Evolutionary conservation across 2,113 vertebrate genomes (phyloP), one percentile per base, ranked within the genome.

Genomic region (Pycnonotus jocosus): DNA sequence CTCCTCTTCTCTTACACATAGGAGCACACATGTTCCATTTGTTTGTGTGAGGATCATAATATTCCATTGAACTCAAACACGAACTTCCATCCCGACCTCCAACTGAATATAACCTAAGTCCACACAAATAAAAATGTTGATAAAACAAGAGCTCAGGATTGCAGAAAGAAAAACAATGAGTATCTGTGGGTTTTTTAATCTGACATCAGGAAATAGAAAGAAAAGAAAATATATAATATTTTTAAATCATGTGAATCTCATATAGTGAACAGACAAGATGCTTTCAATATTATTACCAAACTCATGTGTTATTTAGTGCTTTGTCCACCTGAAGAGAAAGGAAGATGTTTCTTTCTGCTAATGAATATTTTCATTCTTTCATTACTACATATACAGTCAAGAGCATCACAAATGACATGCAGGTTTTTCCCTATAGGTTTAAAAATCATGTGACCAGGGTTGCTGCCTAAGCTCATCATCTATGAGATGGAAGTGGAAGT

Each of bases 1-100:
- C 98, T 24, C 98, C 98, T 98, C 98, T 97, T 86, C 98, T 97
- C 86, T 98, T 98, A 72, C 98, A 98, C 98, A 98, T 98, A 8
- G 98, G 98, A 70, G 98, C 98, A 81, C 98, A 98, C 97, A 98
- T 97, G 62, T 96, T 98, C 98, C 98, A 98, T 53, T 98, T 98
- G 77, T 98, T 98, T 85, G 98, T 98, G 30, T 98, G 98, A 88
- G 98, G 98, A 77, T 98, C 98, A 69, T 98, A 98, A 90, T 98
- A 98, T 47, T 98, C 98, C 97, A 98, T 98, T 53, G 98, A 98
- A 95, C 98, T 98, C 94, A 98, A 97, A 80, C 98, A 98, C 1
- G 98, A 98, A 78, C 98, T 98, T 92, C 98, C 98, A 88, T 98
- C 98, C 40, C 98, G 98, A 62, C 98, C 98, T 48, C 98, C 98